Evolutionary conservation across 2,888 invertebrate genomes (phyloP).

Genomic region (Phalera bucephala): DNA sequence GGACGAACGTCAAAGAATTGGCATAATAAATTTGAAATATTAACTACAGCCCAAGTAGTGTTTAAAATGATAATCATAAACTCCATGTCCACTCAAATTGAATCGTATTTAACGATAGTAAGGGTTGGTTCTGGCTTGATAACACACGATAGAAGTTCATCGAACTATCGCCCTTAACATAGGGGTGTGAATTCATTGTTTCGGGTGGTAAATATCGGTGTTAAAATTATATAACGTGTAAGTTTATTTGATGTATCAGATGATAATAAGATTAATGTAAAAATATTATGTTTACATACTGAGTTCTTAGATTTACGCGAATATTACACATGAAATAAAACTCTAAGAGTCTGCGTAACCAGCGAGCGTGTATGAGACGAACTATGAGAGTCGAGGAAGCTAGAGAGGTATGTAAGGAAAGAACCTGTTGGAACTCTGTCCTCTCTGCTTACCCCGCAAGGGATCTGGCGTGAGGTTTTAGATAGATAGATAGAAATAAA

Average conservation of each 20-base stretch:
- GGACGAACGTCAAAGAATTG: constrained; percentile 23
- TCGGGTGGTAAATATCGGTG: constrained; percentile 47
- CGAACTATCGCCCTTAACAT: constrained; percentile 46
- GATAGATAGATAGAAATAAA: too few relatives aligned
- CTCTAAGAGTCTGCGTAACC: too few relatives aligned
- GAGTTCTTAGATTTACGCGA: background rate
- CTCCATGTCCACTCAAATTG: too few relatives aligned
- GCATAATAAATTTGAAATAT: constrained; percentile 43
- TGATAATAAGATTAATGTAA: background rate
- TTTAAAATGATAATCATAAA: constrained; percentile 47
- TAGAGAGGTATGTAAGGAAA: too few relatives aligned
- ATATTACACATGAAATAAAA: too few relatives aligned
- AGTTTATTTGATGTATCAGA: constrained; percentile 24
- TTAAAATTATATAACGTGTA: constrained; percentile 37
- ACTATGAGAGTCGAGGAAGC: too few relatives aligned
- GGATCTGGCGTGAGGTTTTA: too few relatives aligned
- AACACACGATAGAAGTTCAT: constrained; percentile 30
- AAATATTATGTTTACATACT: background rate
- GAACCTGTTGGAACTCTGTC: too few relatives aligned
- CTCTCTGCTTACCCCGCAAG: too few relatives aligned
- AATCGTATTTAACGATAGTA: background rate
- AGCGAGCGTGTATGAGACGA: too few relatives aligned
- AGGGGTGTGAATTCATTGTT: constrained; percentile 60
- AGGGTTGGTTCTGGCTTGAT: constrained; percentile 18
- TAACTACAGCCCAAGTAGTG: constrained; percentile 40